Evolutionary conservation across 1,140 invertebrate species (phyloP), one percentile per base, ranked within the genome.

Genomic region (Drosophila obscura): DNA sequence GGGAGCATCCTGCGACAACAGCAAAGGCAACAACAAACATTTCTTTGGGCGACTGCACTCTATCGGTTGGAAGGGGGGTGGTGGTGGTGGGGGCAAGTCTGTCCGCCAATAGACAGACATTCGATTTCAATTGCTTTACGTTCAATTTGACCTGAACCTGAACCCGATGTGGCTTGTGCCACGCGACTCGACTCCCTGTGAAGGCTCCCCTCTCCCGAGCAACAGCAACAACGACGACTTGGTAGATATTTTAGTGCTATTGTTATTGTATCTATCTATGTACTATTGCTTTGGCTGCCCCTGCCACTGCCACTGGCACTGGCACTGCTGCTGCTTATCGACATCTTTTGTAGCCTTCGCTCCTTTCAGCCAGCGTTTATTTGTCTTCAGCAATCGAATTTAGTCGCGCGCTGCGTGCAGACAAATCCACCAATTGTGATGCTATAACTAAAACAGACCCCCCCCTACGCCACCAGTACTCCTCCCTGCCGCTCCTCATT

Each of bases 381-480:
- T 64, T 71, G 59, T 80, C 72, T 69, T 72, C 64, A 60, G 58
- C 77, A 87, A 87, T 87, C 87, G 82, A 84, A 76, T 84, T 84
- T 65, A 62, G 11, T 39, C 62, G 80, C 64, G 66, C 65, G 26
- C 41, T 43, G 22, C 65, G 62, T 39, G 48, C 39, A 64, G 48
- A 73, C 62, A 75, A 68, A 73, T 49, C 52, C 62, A 26, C 39
- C 35, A 43, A 48, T 8, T 55, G 43, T 24, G 22, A 24, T 24
- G 22, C 22, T 24, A 24, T 24, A 57, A 44, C 8, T 19, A 15
- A 51, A 28, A 45, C 11, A 22, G 4, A 50, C 26, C 2, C 8
- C 1, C 8, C 16, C 24, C 15, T 4, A n/a, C 1, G 4, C 19
- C 24, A 28, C 43, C 2, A 8, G 1, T 0, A 9, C 41, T 15